Evolutionary conservation across 2,888 invertebrate genomes (phyloP).

Genomic region (Epinotia ramella): DNA sequence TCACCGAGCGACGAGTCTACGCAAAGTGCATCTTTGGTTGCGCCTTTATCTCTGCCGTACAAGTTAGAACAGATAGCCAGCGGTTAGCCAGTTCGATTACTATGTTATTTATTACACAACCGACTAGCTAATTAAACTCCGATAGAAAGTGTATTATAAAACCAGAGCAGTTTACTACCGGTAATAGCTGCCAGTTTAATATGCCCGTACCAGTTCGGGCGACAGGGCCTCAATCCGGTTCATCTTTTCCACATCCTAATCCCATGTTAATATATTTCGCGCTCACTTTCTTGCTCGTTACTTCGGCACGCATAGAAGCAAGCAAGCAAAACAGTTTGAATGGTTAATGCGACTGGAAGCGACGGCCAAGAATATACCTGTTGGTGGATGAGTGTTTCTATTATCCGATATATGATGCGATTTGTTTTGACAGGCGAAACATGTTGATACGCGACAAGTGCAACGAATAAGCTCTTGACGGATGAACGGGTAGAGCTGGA

Average conservation of each 20-base stretch:
- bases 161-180: conserved; percentile 48
- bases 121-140: conserved; percentile 55
- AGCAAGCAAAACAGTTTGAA: background rate
- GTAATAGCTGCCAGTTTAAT: conserved; percentile 27
- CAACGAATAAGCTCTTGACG: background rate
- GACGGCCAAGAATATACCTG: background rate
- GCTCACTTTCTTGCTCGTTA: background rate
- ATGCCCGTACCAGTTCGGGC: conserved; percentile 7
- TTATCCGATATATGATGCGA: conserved; percentile 18
- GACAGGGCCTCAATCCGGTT: background rate
- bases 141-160: conserved; percentile 51
- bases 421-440: conserved; percentile 38
- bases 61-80: conserved; percentile 38
- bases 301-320: background rate
- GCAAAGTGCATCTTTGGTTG: background rate
- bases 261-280: background rate
- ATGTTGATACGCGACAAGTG: conserved; percentile 7
- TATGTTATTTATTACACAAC: conserved; percentile 56
- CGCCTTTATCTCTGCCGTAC: conserved; percentile 3
- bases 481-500: background rate
- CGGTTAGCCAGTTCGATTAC: conserved; percentile 56
- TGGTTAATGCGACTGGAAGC: background rate
- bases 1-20: background rate
- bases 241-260: background rate
- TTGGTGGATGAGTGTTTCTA: conserved; percentile 5